Percentiles rank a stretch among this genome's conserved stretches.
These are phyloP conservation scores for Drosophila falleni DNA, from an alignment of 2,888 invertebrate genomes.

Conservation along the genomic window DNA sequence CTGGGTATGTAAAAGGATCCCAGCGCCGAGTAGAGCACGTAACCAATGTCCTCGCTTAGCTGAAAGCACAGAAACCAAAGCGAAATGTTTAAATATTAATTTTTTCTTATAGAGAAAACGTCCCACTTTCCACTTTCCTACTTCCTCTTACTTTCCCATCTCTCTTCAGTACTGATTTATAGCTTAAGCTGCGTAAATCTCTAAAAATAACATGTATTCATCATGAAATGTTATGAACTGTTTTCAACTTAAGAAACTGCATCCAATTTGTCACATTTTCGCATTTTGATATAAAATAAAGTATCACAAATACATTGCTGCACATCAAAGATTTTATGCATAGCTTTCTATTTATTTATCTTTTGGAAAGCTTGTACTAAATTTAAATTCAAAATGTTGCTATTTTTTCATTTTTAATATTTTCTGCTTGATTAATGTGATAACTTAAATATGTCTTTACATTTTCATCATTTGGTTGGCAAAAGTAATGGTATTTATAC, in stretches of 20 bases:
- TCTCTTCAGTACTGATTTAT: slow-evolving; percentile 10
- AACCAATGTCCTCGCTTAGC: slow-evolving; percentile 98
- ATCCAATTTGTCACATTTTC: background rate
- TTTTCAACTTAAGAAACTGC: background rate
- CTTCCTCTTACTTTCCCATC: background rate
- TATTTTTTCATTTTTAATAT: background rate
- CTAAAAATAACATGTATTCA: slow-evolving; percentile 5
- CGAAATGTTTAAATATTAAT: slow-evolving; percentile 27
- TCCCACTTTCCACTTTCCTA: background rate
- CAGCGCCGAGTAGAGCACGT: slow-evolving; percentile 98
- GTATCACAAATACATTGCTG: slow-evolving; percentile 2
- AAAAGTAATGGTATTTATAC: too few species aligned
- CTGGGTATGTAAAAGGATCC: slow-evolving; percentile 99
- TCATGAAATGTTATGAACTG: background rate
- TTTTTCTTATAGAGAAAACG: slow-evolving; percentile 14
- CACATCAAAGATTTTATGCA: background rate
- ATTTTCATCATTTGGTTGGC: background rate
- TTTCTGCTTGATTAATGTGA: background rate
- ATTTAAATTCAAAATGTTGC: too few species aligned
- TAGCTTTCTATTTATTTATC: too few species aligned
- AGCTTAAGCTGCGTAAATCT: slow-evolving; percentile 11
- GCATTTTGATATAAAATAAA: background rate
- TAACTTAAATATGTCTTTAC: background rate
- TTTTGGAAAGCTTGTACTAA: too few species aligned
- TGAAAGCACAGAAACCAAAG: slow-evolving; percentile 86